Conservation (phyloP, 2,888 invertebrate species). For the Dione vanillae region DNA sequence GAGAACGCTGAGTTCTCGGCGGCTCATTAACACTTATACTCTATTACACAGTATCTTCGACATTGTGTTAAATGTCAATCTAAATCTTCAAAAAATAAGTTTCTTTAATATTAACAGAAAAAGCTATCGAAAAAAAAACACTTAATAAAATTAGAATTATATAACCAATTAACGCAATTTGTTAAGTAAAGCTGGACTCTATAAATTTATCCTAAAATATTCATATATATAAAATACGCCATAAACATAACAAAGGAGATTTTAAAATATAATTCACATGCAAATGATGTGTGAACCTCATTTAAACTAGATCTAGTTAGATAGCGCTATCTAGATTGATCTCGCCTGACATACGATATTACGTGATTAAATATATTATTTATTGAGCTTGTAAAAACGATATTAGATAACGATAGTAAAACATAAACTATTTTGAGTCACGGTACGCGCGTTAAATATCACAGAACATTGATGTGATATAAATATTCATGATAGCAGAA, state of each 20-base stretch:
- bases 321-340: conserved; percentile 23
- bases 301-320: not conserved
- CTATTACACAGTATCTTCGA: too few relatives aligned
- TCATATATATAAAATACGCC: not conserved
- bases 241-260: not conserved
- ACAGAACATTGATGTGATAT: conserved; percentile 70
- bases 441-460: conserved; percentile 57
- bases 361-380: conserved; percentile 33
- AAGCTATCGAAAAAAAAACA: too few relatives aligned
- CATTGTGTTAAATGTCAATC: too few relatives aligned
- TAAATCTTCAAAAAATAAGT: too few relatives aligned
- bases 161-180: too few relatives aligned
- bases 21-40: too few relatives aligned
- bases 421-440: conserved; percentile 46
- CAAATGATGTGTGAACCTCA: conserved; percentile 18
- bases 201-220: not conserved
- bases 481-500: conserved; percentile 74
- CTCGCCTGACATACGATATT: conserved; percentile 32
- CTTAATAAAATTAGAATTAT: too few relatives aligned
- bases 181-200: not conserved
- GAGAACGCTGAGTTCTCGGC: too few relatives aligned
- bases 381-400: conserved; percentile 28
- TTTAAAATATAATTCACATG: not conserved
- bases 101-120: too few relatives aligned
- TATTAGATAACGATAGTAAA: conserved; percentile 42